phyloP scores from a whole-genome alignment of 2,797 vertebrate genomes.

The Hirundo rustica region DNA sequence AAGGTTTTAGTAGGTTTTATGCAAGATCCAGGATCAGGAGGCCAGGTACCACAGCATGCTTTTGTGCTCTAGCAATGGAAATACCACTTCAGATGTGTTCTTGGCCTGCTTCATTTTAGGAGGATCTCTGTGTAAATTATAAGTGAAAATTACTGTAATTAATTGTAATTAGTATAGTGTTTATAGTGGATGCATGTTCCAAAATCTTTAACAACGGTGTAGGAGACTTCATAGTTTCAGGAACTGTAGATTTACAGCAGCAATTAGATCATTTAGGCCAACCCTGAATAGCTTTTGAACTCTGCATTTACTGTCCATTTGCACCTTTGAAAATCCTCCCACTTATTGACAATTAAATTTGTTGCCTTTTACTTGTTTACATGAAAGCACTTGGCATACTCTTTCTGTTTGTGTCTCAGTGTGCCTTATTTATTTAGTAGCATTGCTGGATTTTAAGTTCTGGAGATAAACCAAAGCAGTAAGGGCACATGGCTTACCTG shows the following conservation, averaged over 20 bases:
- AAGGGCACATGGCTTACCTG: neutral
- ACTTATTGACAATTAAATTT: neutral
- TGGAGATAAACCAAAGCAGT: conserved; percentile 2
- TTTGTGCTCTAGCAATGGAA: neutral
- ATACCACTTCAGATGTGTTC: neutral
- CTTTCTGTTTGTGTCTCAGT: neutral
- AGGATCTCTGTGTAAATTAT: neutral
- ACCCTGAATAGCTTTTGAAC: neutral
- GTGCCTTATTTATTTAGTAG: neutral
- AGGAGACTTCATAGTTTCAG: neutral
- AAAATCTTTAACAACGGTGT: neutral
- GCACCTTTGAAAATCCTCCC: conserved; percentile 4
- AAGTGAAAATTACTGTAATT: conserved; percentile 52
- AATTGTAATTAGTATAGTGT: conserved; percentile 51
- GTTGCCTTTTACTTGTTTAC: neutral
- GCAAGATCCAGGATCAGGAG: neutral
- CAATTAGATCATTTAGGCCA: neutral
- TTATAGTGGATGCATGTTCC: conserved; percentile 22
- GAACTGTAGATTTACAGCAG: neutral
- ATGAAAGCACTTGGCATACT: neutral
- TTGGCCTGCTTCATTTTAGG: neutral
- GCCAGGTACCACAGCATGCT: neutral
- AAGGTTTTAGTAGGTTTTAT: neutral
- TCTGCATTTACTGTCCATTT: neutral
- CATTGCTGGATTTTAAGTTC: neutral